These are phyloP conservation scores for Nymphalis c-album DNA, from an alignment of 2,888 invertebrate genomes.

Conservation along the genomic window DNA sequence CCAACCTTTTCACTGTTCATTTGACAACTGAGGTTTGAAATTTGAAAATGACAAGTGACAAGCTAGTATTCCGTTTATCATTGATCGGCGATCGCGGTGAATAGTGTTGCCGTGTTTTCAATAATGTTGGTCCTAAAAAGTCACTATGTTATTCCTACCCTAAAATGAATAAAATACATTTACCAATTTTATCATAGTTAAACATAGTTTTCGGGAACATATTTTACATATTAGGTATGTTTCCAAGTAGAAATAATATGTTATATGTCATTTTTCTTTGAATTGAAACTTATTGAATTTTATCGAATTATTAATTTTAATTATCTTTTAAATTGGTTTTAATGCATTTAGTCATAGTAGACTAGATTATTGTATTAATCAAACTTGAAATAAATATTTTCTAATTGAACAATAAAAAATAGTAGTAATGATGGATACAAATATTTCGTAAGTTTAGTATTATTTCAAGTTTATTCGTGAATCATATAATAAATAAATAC, in stretches of 20 bases:
- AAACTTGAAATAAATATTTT: background rate
- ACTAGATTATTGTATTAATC: conserved; percentile 32
- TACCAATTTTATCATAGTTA: too few species aligned
- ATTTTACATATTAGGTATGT: too few species aligned
- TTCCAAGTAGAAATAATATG: too few species aligned
- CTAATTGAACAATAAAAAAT: background rate
- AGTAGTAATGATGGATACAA: conserved; percentile 29
- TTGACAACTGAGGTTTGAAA: conserved; percentile 59
- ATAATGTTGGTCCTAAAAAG: too few species aligned
- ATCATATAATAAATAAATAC: background rate
- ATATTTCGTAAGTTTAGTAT: conserved; percentile 25
- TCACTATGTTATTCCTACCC: background rate
- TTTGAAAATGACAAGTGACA: too few species aligned
- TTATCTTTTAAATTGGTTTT: too few species aligned
- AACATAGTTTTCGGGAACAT: too few species aligned
- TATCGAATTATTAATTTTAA: too few species aligned
- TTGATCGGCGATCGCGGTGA: conserved; percentile 15
- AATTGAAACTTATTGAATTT: too few species aligned
- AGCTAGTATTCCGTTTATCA: too few species aligned
- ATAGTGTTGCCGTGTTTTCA: background rate
- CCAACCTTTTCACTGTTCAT: conserved; percentile 44
- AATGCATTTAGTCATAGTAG: conserved; percentile 21
- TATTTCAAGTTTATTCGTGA: background rate
- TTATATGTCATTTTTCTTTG: too few species aligned
- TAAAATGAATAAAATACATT: too few species aligned